Evolutionary conservation across 2,888 invertebrate species (phyloP).

Genomic region (Nemotelus pantherinus): DNA sequence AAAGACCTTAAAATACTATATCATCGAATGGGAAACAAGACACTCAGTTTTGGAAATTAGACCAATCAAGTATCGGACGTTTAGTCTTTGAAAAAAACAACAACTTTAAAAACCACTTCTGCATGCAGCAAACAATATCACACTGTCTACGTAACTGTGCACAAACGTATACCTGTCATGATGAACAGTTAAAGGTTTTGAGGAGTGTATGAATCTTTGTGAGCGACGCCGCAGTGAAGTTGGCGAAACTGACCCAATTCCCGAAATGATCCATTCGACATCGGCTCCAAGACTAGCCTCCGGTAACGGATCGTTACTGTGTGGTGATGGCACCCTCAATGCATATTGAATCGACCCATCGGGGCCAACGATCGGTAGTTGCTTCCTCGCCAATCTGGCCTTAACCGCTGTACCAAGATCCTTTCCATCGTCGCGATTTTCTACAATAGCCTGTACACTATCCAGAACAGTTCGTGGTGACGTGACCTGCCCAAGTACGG

Average conservation of each 20-base stretch:
- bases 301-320: constrained; percentile 55
- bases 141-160: neutral
- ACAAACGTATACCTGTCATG: constrained; percentile 24
- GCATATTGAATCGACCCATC: constrained; percentile 82
- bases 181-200: constrained; percentile 27
- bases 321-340: constrained; percentile 68
- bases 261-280: constrained; percentile 79
- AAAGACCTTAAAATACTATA: too few species aligned
- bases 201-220: constrained; percentile 50
- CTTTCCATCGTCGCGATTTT: constrained; percentile 69
- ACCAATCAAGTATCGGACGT: too few species aligned
- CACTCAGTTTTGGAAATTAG: too few species aligned
- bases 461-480: constrained; percentile 72
- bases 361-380: constrained; percentile 75
- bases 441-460: constrained; percentile 70
- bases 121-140: neutral
- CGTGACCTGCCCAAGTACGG: constrained; percentile 79
- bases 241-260: constrained; percentile 70
- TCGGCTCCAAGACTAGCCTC: constrained; percentile 69
- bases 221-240: constrained; percentile 64
- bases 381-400: constrained; percentile 77
- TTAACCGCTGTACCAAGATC: constrained; percentile 76
- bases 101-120: too few species aligned
- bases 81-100: too few species aligned
- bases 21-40: too few species aligned